Conservation (phyloP, 2,888 invertebrate species). For the Cremastinae sp. region DNA sequence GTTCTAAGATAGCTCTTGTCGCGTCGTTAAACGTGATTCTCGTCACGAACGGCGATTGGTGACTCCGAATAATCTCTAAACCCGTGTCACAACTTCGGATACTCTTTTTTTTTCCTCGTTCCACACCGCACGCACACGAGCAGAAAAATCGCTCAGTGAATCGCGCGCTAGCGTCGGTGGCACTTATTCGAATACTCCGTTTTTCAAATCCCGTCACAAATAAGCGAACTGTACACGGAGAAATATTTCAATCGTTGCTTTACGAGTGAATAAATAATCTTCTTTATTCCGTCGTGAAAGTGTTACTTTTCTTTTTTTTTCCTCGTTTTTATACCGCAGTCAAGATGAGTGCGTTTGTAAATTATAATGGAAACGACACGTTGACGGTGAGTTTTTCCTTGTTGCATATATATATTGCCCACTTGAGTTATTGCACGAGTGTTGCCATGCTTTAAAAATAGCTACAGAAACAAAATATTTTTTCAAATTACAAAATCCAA, state of each 20-base stretch:
- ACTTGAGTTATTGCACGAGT: background rate
- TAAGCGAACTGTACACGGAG: background rate
- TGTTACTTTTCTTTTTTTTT: background rate
- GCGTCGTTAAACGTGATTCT: conserved; percentile 16
- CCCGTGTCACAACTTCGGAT: conserved; percentile 34
- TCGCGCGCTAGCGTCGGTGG: background rate
- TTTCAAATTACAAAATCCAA: no score
- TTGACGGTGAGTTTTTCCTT: conserved; percentile 69
- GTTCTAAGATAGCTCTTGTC: conserved; percentile 36
- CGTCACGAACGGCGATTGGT: conserved; percentile 36
- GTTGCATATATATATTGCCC: conserved; percentile 40
- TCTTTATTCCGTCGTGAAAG: background rate
- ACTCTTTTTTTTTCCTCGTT: conserved; percentile 6
- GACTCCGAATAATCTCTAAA: conserved; percentile 42
- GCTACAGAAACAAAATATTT: background rate
- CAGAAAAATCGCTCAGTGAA: conserved; percentile 9
- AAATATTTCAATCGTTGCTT: background rate
- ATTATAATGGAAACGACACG: conserved; percentile 67
- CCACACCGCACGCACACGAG: background rate
- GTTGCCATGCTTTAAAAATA: background rate
- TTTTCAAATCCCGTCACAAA: background rate
- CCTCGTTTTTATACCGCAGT: background rate
- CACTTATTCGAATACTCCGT: background rate
- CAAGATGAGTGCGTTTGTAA: conserved; percentile 69
- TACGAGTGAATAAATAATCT: background rate